A percentile compares a stretch with the other conserved stretches of the same genome.
These are phyloP conservation scores for Poeciliopsis paucimaculata DNA, from an alignment of 2,797 vertebrate genomes.

Conservation along the genomic window DNA sequence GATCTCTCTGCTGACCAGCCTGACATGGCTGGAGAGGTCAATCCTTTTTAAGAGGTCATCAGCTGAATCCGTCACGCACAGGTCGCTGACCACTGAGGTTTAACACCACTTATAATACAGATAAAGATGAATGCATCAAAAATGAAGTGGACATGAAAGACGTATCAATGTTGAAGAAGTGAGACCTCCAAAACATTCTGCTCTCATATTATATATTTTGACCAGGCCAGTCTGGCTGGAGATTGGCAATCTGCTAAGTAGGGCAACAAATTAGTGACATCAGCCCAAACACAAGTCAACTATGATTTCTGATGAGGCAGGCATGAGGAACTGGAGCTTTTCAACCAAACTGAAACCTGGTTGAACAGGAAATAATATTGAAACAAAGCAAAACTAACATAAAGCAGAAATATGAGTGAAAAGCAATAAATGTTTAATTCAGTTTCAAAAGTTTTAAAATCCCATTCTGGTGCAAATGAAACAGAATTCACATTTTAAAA, in stretches of 20 bases:
- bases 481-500: background rate
- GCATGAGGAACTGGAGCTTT: background rate
- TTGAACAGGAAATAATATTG: background rate
- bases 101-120: background rate
- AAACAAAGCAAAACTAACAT: background rate
- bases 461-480: background rate
- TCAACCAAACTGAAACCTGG: background rate
- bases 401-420: background rate
- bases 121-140: background rate
- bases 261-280: conserved; percentile 36
- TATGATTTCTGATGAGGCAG: background rate
- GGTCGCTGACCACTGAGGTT: background rate
- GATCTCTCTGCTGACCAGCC: conserved; percentile 38
- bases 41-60: conserved; percentile 59
- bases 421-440: background rate
- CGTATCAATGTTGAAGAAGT: background rate
- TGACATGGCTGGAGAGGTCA: conserved; percentile 59
- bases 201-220: background rate
- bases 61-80: conserved; percentile 20
- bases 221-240: conserved; percentile 15
- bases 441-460: background rate
- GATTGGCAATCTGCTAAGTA: conserved; percentile 42
- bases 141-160: too few relatives aligned
- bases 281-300: background rate
- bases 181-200: background rate